Conservation (phyloP, 2,113 vertebrate genomes). For the Proterorhinus semilunaris region DNA sequence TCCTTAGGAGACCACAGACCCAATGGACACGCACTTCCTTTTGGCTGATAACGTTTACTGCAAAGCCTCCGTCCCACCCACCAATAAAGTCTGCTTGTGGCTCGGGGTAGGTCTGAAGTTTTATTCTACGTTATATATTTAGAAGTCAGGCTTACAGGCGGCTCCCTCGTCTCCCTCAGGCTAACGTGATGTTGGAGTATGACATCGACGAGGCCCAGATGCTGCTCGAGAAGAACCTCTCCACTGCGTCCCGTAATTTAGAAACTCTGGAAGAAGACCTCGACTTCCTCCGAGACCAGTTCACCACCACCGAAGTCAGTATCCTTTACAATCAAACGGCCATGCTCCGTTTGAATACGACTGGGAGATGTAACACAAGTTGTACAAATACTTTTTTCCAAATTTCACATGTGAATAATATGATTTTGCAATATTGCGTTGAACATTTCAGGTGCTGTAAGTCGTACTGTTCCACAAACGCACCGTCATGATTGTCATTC, state of each 20-base stretch:
- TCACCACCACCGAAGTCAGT: slow-evolving; percentile 99
- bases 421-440: too few relatives aligned
- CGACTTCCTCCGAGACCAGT: slow-evolving; percentile 96
- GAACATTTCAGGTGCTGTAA: too few relatives aligned
- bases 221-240: slow-evolving; percentile 93
- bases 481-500: too few relatives aligned
- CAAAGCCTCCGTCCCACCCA: slow-evolving; percentile 93
- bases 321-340: slow-evolving; percentile 81
- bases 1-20: slow-evolving; percentile 85
- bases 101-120: slow-evolving; percentile 86
- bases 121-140: not conserved
- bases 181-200: slow-evolving; percentile 99
- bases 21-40: slow-evolving; percentile 94
- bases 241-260: slow-evolving; percentile 90
- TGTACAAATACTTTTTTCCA: too few relatives aligned
- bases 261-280: slow-evolving; percentile 94
- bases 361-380: not conserved
- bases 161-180: slow-evolving; percentile 68
- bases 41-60: slow-evolving; percentile 96
- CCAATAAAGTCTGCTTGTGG: slow-evolving; percentile 98
- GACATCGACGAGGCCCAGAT: slow-evolving; percentile 95
- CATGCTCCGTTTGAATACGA: not conserved
- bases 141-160: too few relatives aligned
- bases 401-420: too few relatives aligned
- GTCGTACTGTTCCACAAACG: too few relatives aligned